phyloP scores from a whole-genome alignment of 1,140 invertebrate species.

The Drosophila punjabiensis region DNA sequence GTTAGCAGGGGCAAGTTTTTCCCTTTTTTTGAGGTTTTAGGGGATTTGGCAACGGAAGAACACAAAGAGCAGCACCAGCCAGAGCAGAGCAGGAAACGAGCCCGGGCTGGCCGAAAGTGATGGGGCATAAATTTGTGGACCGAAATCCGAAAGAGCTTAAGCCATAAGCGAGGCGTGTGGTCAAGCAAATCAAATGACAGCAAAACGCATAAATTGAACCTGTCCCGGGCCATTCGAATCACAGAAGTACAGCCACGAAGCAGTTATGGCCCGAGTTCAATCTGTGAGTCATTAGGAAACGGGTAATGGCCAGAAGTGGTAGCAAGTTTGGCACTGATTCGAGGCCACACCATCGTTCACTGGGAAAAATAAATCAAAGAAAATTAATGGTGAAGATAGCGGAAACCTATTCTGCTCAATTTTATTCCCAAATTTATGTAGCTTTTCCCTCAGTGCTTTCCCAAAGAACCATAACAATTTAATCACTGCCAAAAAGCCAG shows the following conservation, averaged over 20 bases:
- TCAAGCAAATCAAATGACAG: constrained; percentile 67
- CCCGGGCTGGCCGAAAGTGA: constrained; percentile 60
- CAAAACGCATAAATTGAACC: constrained; percentile 58
- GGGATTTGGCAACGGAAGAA: constrained; percentile 61
- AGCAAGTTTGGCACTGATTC: not conserved
- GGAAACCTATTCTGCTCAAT: not conserved
- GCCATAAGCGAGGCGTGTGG: constrained; percentile 65
- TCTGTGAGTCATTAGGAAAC: constrained; percentile 40
- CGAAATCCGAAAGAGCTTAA: constrained; percentile 53
- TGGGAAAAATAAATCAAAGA: not conserved
- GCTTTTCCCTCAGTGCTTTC: constrained; percentile 9
- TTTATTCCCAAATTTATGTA: not conserved
- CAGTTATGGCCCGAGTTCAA: constrained; percentile 43
- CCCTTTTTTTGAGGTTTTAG: constrained; percentile 60
- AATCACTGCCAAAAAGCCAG: constrained; percentile 67
- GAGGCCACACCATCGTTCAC: constrained; percentile 10
- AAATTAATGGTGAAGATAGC: not conserved
- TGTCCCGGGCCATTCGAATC: constrained; percentile 31
- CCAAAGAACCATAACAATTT: constrained; percentile 71
- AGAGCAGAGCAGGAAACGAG: constrained; percentile 40
- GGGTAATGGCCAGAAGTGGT: constrained; percentile 16
- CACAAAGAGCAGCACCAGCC: constrained; percentile 10
- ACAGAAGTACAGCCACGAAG: constrained; percentile 24
- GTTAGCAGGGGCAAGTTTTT: constrained; percentile 58
- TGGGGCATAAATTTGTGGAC: constrained; percentile 73